Conservation (phyloP, 2,113 vertebrate species). For the Spheniscus mendiculus region DNA sequence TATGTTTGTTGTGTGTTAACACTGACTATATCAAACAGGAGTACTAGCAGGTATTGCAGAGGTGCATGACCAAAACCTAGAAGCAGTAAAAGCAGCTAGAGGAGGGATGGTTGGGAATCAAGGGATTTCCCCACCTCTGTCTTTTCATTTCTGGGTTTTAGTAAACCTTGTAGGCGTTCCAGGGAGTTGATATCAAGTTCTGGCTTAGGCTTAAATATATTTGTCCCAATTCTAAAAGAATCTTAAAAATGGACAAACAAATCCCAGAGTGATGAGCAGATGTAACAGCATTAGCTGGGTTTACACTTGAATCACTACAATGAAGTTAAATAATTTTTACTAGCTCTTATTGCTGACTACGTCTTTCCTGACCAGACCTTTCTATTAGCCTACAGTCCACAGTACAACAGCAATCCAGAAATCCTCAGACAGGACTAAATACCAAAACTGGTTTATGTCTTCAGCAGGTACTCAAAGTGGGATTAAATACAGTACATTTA, state of each 20-base stretch:
- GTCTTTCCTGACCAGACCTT: background rate
- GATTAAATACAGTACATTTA: background rate
- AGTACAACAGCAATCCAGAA: background rate
- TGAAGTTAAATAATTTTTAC: background rate
- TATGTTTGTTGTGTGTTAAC: background rate
- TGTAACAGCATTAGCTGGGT: background rate
- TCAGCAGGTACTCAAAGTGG: background rate
- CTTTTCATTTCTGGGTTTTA: background rate
- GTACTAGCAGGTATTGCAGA: too few relatives aligned
- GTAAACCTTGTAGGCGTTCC: background rate
- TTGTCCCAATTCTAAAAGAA: background rate
- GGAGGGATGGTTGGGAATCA: background rate
- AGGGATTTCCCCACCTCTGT: background rate
- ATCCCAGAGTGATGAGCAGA: background rate
- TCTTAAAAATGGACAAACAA: background rate
- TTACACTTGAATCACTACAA: background rate
- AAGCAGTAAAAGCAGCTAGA: background rate
- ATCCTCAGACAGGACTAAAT: background rate
- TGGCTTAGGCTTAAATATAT: background rate
- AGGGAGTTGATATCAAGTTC: background rate
- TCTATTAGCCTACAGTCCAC: background rate
- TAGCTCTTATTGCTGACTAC: background rate
- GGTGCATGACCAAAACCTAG: background rate
- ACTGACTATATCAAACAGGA: background rate
- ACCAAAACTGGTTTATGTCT: background rate